Base-by-base conservation (phyloP, 2,797 vertebrate genomes). In the Ceryle rudis region DNA sequence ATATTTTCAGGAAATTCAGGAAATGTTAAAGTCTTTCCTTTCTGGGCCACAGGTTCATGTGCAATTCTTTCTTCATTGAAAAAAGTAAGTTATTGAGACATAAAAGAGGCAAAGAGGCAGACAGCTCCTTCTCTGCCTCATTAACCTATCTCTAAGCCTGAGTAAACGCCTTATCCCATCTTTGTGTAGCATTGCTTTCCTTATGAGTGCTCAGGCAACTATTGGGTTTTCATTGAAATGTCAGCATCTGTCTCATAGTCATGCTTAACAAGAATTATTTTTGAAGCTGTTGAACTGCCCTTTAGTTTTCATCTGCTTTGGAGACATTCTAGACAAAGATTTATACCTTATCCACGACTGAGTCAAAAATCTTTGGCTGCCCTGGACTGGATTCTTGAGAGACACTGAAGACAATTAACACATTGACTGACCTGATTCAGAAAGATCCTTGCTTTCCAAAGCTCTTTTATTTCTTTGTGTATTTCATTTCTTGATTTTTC, bases 151-250 rank as follows among this genome's bases (percentile, higher is more conserved):
- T 54, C 23, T 60, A 52, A 87, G 37, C 22, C 66, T 57, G 70
- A 10, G 9, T 11, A 61, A 23, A n/a, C 17, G 21, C 47, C 26
- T 60, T 21, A 37, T 29, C 39, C 66, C 64, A 46, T 15, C 25
- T 54, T 60, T 67, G 23, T 25, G 41, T 9, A 10, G 7, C 31
- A n/a, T 5, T 26, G 16, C 21, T 90, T 71, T 39, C 49, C 69
- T 82, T 25, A 13, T 0, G 3, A 37, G 31, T 1, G 1, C 58
- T 49, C 49, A 51, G 42, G 18, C n/a, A 51, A 2, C 47, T 23
- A 9, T 10, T 1, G 7, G 62, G 9, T 47, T 70, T 54, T 65
- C n/a, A 25, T 0, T 46, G 52, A 75, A 75, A 71, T 17, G 0
- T 20, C 44, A 67, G 13, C 9, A 14, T 58, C 72, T 81, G 19